Percentiles rank a stretch among this genome's conserved stretches.
These are phyloP conservation scores for Meriones psammophilus DNA, from an alignment of 2,797 vertebrate genomes.

Conservation along the genomic window DNA sequence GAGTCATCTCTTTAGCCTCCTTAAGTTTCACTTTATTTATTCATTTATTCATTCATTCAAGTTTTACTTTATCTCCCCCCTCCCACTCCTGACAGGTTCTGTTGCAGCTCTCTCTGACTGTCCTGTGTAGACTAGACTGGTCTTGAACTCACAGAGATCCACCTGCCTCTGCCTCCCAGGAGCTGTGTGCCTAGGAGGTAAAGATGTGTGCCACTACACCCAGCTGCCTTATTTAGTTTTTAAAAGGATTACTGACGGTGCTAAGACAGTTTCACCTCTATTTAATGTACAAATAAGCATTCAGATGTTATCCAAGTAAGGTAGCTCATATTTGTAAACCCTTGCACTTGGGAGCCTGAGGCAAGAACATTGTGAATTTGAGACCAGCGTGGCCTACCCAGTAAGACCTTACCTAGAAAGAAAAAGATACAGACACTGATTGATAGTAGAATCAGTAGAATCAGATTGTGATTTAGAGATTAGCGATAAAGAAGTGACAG, in stretches of 20 bases:
- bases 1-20: not conserved
- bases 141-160: not conserved
- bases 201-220: too few relatives aligned
- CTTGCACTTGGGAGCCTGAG: not conserved
- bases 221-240: not conserved
- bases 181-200: too few relatives aligned
- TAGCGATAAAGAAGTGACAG: not conserved
- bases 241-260: conserved; percentile 5
- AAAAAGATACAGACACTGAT: conserved; percentile 18
- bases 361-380: not conserved
- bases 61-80: too few relatives aligned
- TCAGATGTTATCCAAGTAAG: conserved; percentile 6
- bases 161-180: not conserved
- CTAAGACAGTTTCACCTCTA: conserved; percentile 53
- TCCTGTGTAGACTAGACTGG: not conserved
- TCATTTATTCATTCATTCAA: not conserved
- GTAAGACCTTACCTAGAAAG: not conserved
- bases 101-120: not conserved
- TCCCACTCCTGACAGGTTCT: not conserved
- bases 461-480: conserved; percentile 35
- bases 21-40: not conserved
- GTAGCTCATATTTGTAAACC: not conserved
- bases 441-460: conserved; percentile 32
- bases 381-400: not conserved
- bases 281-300: conserved; percentile 40